Conservation (phyloP, 2,797 vertebrate genomes). For the Sarcophilus harrisii region DNA sequence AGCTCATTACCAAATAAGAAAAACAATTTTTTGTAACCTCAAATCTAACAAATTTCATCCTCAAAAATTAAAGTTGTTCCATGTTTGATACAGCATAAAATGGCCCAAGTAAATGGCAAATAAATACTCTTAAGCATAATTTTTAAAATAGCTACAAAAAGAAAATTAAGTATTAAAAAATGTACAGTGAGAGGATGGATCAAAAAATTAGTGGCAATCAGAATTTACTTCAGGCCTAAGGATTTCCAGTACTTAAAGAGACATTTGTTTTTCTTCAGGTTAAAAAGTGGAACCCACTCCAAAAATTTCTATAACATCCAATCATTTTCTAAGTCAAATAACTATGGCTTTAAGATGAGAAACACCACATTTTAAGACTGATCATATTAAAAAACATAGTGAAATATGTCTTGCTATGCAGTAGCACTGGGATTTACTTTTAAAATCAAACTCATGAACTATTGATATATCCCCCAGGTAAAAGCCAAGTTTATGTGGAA, state of each 20-base stretch:
- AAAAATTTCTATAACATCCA: constrained; percentile 20
- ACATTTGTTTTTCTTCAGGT: constrained; percentile 46
- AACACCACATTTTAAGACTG: constrained; percentile 53
- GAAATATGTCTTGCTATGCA: constrained; percentile 47
- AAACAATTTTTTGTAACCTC: constrained; percentile 75
- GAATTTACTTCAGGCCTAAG: constrained; percentile 10
- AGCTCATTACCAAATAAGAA: constrained; percentile 77
- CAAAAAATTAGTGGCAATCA: constrained; percentile 56
- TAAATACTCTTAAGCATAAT: constrained; percentile 65
- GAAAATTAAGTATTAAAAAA: constrained; percentile 33
- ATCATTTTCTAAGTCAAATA: constrained; percentile 50
- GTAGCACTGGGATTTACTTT: constrained; percentile 53
- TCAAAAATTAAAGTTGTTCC: constrained; percentile 74
- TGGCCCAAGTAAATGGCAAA: constrained; percentile 71
- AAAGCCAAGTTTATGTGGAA: constrained; percentile 30
- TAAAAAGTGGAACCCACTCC: constrained; percentile 11
- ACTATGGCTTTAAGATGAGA: constrained; percentile 29
- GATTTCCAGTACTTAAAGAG: constrained; percentile 23
- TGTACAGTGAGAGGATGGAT: neutral
- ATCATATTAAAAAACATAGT: constrained; percentile 61
- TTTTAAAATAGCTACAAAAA: constrained; percentile 60
- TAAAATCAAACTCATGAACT: constrained; percentile 62
- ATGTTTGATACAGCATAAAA: constrained; percentile 59
- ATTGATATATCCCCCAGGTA: constrained; percentile 60
- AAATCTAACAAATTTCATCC: constrained; percentile 76